Evolutionary conservation across 2,113 vertebrate species (phyloP).

Genomic region (Mormyrus iriodes): DNA sequence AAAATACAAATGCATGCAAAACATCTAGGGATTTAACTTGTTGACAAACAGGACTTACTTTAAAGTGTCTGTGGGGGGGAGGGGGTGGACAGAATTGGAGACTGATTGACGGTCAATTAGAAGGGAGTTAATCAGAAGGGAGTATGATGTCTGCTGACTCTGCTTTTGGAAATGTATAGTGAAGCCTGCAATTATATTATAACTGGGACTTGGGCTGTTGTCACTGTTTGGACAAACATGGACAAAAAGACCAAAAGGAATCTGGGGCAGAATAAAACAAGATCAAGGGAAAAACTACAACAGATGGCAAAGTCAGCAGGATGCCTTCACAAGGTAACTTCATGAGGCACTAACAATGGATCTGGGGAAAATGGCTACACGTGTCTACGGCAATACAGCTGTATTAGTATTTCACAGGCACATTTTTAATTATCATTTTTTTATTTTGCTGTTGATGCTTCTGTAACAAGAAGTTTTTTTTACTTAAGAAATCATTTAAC

Average conservation of each 20-base stretch:
- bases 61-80: neutral
- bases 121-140: neutral
- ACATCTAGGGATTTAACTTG: neutral
- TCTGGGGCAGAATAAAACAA: neutral
- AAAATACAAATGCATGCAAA: neutral
- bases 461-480: neutral
- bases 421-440: neutral
- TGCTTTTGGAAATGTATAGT: neutral
- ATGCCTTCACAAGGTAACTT: neutral
- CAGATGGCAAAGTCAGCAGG: conserved; percentile 12
- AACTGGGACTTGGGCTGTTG: neutral
- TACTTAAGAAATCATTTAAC: neutral
- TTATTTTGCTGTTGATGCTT: neutral
- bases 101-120: neutral
- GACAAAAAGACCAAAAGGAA: neutral
- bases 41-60: neutral
- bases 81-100: neutral
- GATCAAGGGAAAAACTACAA: neutral
- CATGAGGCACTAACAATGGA: neutral
- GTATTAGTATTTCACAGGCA: neutral
- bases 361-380: neutral
- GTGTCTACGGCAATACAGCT: neutral
- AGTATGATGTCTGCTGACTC: neutral
- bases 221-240: neutral
- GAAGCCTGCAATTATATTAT: neutral